Base-by-base conservation (phyloP, 1,140 invertebrate genomes). In the Teleopsis dalmanni region DNA sequence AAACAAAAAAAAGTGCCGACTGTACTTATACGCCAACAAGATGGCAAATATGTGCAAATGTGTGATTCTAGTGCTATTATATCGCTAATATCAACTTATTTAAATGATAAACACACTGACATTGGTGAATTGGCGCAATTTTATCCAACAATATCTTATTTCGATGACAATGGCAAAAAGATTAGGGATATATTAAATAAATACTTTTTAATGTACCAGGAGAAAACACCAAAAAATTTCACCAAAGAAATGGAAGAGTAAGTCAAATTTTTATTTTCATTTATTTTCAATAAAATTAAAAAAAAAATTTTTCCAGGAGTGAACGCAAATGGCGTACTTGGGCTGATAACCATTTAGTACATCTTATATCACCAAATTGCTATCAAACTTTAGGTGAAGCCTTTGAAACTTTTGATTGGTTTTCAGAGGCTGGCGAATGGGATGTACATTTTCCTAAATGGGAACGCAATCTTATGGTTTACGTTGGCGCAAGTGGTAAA, bases 1-100 rank as follows among this genome's bases (percentile, higher is more conserved):
- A 65, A 79, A 2, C 96, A 98, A 57, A 93, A 86, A 64, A 99
- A 99, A 80, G 94, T 98, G 27, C 95, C 95, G 1, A 93, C 96
- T 62, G 63, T 97, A n/a, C 69, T 96, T 27, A 80, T 83, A 7
- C 79, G 91, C 70, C 80, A 83, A 19, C 73, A 79, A 47, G 76
- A 79, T 53, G 83, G 83, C 22, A 85, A 82, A 69, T 82, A 84
- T 62, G 81, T 83, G 74, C 89, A 93, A 76, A 71, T 99, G 48
- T 85, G 90, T 59, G 96, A 99, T 59, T 97, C 93, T 50, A 85
- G 89, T 27, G 87, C 95, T 70, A 97, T 99, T 36, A 83, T 98
- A 60, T 98, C 94, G 23, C 73, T 88, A 3, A 59, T 99, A 21
- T 79, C 84, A 34, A 89, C 91, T 4, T 85, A 83, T 59, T 62